These are phyloP conservation scores for Myotis vivesi DNA, from an alignment of 2,797 vertebrate species.

Conservation along the genomic window DNA sequence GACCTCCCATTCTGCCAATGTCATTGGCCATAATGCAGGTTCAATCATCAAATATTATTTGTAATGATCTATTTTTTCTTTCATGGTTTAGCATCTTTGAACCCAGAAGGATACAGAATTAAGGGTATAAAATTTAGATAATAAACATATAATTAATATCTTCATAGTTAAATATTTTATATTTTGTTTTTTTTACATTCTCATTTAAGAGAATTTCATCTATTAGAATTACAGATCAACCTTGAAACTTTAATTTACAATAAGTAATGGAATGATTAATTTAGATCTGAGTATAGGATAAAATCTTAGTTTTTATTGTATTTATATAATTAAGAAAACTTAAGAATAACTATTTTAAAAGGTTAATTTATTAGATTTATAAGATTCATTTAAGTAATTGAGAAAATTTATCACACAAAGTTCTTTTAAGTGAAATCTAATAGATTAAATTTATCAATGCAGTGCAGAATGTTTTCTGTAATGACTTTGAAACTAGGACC, in stretches of 20 bases:
- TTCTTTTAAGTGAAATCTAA: constrained; percentile 25
- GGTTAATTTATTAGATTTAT: constrained; percentile 10
- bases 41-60: background rate
- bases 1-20: background rate
- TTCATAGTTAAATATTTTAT: background rate
- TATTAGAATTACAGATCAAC: background rate
- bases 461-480: background rate
- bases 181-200: background rate
- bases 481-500: background rate
- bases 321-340: constrained; percentile 26
- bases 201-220: background rate
- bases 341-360: background rate
- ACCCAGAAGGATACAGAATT: background rate
- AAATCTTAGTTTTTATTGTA: background rate
- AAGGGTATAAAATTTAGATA: background rate
- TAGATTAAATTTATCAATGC: constrained; percentile 20
- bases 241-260: background rate
- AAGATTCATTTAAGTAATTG: constrained; percentile 21
- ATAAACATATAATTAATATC: background rate
- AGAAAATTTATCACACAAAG: constrained; percentile 13
- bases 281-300: background rate
- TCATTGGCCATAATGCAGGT: background rate
- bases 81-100: background rate
- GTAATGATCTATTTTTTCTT: background rate
- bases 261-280: background rate